Evolutionary conservation across 2,797 vertebrate genomes (phyloP).

Genomic region (Emys orbicularis): DNA sequence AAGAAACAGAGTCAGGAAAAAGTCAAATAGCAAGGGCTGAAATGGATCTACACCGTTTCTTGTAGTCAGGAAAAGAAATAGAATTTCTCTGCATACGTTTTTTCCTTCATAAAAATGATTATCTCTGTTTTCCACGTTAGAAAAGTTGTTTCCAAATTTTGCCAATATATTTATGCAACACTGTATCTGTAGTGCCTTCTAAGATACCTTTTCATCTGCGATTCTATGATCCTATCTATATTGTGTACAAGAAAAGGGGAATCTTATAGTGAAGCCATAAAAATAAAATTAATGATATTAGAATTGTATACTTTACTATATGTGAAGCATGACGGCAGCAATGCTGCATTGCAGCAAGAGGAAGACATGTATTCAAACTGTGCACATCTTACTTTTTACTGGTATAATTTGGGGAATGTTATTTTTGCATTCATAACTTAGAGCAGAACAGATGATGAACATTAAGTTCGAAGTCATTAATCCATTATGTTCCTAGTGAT

Average conservation of each 20-base stretch:
- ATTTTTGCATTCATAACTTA: background rate
- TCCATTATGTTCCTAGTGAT: slow-evolving; percentile 6
- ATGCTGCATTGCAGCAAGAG: background rate
- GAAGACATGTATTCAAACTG: background rate
- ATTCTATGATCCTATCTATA: background rate
- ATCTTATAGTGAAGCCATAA: background rate
- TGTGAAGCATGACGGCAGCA: background rate
- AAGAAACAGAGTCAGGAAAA: background rate
- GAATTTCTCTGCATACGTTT: background rate
- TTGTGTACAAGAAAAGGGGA: background rate
- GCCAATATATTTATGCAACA: background rate
- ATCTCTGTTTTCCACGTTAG: background rate
- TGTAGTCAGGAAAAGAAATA: background rate
- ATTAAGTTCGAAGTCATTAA: background rate
- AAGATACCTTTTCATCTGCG: background rate
- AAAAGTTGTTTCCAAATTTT: accelerated
- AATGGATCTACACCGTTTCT: background rate
- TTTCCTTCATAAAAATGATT: background rate
- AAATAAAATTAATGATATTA: background rate
- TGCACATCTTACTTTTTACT: background rate
- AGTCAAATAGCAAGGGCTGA: background rate
- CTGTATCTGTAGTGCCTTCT: background rate
- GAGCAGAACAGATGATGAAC: background rate
- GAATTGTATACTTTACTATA: background rate
- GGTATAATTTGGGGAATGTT: background rate